Percentiles rank a stretch among this genome's conserved stretches.
phyloP scores from a whole-genome alignment of 2,797 vertebrate genomes.

The Tachyglossus aculeatus region DNA sequence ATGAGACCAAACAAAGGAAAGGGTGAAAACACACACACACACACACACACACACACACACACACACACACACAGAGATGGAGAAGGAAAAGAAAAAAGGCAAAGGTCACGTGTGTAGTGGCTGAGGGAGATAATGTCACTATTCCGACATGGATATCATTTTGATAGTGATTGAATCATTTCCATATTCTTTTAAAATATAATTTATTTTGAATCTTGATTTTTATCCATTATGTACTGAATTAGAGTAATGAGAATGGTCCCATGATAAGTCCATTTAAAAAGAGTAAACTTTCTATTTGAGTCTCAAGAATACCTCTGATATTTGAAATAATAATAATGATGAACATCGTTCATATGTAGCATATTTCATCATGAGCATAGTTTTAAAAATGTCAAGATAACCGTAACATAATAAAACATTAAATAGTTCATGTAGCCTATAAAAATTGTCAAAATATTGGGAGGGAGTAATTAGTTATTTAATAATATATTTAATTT shows the following conservation, averaged over 20 bases:
- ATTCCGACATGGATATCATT: too few relatives aligned
- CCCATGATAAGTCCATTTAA: neutral
- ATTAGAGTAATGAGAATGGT: neutral
- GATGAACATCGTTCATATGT: conserved; percentile 19
- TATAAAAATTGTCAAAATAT: conserved; percentile 51
- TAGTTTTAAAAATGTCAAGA: conserved; percentile 60
- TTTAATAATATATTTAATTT: conserved; percentile 66
- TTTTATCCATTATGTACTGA: too few relatives aligned
- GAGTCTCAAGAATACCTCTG: neutral
- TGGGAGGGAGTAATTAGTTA: conserved; percentile 49
- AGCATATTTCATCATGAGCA: conserved; percentile 32
- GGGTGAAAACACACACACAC: too few relatives aligned
- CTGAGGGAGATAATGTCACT: too few relatives aligned
- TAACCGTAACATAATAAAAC: conserved; percentile 46
- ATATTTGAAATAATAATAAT: conserved; percentile 30
- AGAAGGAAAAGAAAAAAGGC: too few relatives aligned
- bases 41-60: too few relatives aligned
- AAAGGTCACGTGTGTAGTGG: too few relatives aligned
- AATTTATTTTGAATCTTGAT: too few relatives aligned
- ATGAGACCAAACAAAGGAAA: too few relatives aligned
- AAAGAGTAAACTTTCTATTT: conserved; percentile 2
- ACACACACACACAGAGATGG: too few relatives aligned
- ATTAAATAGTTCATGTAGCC: conserved; percentile 44
- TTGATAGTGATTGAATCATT: too few relatives aligned
- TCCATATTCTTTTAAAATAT: too few relatives aligned